Base-by-base conservation (phyloP, 2,113 vertebrate genomes). In the Mormoops blainvillei region DNA sequence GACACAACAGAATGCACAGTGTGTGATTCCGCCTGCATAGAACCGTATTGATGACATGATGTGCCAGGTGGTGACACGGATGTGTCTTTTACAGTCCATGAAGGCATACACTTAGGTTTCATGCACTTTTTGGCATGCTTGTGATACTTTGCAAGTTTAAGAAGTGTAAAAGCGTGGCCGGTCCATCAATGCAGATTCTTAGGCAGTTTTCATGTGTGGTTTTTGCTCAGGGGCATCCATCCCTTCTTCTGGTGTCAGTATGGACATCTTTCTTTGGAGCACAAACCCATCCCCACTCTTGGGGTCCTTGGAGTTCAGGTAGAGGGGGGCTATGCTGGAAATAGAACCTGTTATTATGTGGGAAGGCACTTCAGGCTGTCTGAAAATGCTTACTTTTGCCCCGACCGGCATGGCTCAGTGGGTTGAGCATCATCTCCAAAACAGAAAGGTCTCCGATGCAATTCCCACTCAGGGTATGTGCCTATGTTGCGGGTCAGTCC, bases 101-200 rank as follows among this genome's bases (percentile, higher is more conserved):
- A 74, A 63, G n/a, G 50, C 71, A 38, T 3, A 28, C 13, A 38
- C 14, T 36, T 9, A 83, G 56, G 31, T 22, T 10, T 38, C 18
- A 36, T 0, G 2, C 16, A 8, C 36, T 63, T 43, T 9, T 7
- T 7, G 36, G 36, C 24, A 26, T 16, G 4, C 20, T 7, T 43
- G 54, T 19, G 52, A 65, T 24, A 43, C 48, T 77, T n/a, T 31
- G 28, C 31, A 20, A 36, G 45, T 76, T 68, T 65, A 54, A 77
- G 22, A 65, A n/a, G 28, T 43, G 19, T 54, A 31, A 43, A 43
- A 43, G 20, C 5, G 7, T n/a, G 45, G 20, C 56, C 56, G n/a
- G 58, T 14, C 10, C 56, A 14, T 70, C 70, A 43, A 28, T 2
- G 58, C 36, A 54, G 36, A 11, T 67, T 67, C 45, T n/a, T 6